phyloP scores from a whole-genome alignment of 2,113 vertebrate genomes.

The Cynopterus brachyotis region DNA sequence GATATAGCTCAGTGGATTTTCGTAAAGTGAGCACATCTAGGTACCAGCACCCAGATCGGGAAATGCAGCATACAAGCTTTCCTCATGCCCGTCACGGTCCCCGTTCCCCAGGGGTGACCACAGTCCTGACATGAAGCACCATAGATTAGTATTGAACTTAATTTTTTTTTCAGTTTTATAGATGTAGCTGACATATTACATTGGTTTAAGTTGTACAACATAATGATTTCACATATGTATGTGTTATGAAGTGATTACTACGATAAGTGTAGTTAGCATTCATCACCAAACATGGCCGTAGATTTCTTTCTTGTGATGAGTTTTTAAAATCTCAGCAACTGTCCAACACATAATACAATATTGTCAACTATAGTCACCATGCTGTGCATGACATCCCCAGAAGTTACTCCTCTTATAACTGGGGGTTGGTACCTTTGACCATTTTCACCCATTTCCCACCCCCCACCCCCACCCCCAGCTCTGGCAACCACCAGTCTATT shows the following conservation, averaged over 20 bases:
- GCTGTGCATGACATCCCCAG: neutral
- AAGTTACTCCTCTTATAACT: neutral
- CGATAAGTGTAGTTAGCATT: neutral
- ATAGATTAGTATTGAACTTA: neutral
- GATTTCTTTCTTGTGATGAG: neutral
- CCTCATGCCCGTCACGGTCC: rapidly evolving
- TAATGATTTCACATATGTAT: too few relatives aligned
- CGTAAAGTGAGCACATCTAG: neutral
- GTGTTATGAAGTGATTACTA: neutral
- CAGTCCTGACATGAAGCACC: neutral
- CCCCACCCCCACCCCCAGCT: neutral
- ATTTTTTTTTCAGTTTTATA: neutral
- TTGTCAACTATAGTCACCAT: neutral
- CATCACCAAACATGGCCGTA: neutral
- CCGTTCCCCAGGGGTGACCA: too few relatives aligned
- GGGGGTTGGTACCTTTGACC: neutral
- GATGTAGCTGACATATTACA: neutral
- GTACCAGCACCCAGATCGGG: neutral
- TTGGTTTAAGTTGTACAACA: too few relatives aligned
- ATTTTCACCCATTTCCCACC: neutral
- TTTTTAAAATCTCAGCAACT: neutral
- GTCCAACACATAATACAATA: neutral
- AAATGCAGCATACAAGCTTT: neutral
- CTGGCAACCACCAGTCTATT: neutral
- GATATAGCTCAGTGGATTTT: neutral